Base-by-base conservation (phyloP, 2,113 vertebrate species). In the Salvator merianae region DNA sequence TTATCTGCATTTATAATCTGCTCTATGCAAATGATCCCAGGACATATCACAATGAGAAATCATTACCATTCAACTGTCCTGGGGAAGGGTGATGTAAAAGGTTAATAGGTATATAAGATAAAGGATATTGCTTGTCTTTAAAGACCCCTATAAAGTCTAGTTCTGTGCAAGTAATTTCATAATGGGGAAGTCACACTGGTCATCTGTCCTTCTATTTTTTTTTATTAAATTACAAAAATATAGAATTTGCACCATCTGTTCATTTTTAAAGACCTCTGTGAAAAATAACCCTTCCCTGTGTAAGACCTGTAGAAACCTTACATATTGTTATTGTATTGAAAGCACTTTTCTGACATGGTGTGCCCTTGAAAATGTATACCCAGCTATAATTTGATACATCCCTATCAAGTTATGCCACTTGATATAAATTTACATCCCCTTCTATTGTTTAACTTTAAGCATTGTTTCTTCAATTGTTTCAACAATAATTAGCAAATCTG, bases 401-500 rank as follows among this genome's bases (percentile, higher is more conserved):
- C 79, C 13, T 79, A 77, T 59, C 28, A 84, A 18, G 1, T 30
- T 20, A 40, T 76, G 62, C 18, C 59, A 38, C 62, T 81, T 79
- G 3, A 86, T 73, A 71, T 0, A 62, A 71, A n/a, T 73, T 82
- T 80, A 83, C 3, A 87, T 87, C 5, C 28, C 73, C 1, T 82
- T 83, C 30, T 38, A 24, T 12, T 86, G 77, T 87, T n/a, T 72
- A 8, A 36, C 3, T 36, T 7, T 81, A 73, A 84, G 83, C 71
- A 70, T 40, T 82, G 47, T 74, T n/a, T 65, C 62, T 81, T 77
- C 81, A 89, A 32, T 20, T 70, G 43, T 26, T 59, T 76, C 78
- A 86, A 87, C 88, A 63, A 8, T 80, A 30, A 70, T 74, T 86
- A 82, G 66, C 79, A 24, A 85, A 88, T 63, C 81, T 22, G 77